Percentiles rank a stretch among this genome's conserved stretches.
Conservation (phyloP, 1,140 invertebrate genomes). For the Diachasmimorpha longicaudata region DNA sequence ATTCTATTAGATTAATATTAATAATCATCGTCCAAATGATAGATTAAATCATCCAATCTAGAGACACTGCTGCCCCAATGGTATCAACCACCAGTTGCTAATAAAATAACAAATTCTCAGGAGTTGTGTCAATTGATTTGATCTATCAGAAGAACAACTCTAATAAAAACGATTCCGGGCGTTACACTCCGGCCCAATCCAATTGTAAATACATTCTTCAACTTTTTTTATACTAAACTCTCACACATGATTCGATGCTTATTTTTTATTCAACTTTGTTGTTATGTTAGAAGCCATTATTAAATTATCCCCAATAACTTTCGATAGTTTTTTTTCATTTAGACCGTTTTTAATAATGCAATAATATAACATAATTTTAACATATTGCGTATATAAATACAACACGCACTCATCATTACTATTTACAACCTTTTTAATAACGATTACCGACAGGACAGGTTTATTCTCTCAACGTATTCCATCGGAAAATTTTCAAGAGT, state of each 20-base stretch:
- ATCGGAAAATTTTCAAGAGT: not conserved
- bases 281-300: conserved; percentile 32
- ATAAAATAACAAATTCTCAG: not conserved
- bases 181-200: conserved; percentile 19
- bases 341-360: not conserved
- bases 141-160: not conserved
- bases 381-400: conserved; percentile 53
- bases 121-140: not conserved
- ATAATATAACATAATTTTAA: conserved; percentile 31
- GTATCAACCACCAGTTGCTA: not conserved
- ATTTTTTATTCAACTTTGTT: conserved; percentile 19
- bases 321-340: conserved; percentile 22
- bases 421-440: conserved; percentile 47
- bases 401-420: conserved; percentile 45
- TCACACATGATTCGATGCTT: not conserved
- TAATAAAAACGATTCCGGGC: conserved; percentile 11
- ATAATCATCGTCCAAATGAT: not conserved
- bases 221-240: not conserved
- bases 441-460: conserved; percentile 8
- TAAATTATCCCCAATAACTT: conserved; percentile 32
- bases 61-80: not conserved
- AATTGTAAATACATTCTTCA: not conserved
- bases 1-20: not conserved
- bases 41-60: not conserved
- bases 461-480: conserved; percentile 1